These are phyloP conservation scores for Calyptommatus sinebrachiatus DNA, from an alignment of 2,113 vertebrate species.

Conservation along the genomic window DNA sequence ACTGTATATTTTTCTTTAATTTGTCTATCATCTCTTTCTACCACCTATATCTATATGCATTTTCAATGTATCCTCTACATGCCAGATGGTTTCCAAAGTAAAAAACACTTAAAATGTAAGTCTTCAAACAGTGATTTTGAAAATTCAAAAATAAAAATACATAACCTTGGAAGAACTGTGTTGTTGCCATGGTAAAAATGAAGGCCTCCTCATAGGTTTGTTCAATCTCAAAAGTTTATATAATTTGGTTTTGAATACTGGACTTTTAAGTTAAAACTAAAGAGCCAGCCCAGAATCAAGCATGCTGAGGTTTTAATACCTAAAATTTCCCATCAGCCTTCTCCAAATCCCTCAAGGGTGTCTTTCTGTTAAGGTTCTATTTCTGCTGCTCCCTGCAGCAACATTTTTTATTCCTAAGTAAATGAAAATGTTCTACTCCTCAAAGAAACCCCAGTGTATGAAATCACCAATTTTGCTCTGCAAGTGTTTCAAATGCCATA, in stretches of 20 bases:
- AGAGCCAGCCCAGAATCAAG: slow-evolving; percentile 7
- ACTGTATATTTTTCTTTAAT: too few relatives aligned
- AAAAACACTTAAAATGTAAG: slow-evolving; percentile 16
- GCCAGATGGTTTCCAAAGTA: not conserved
- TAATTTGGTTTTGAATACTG: slow-evolving; percentile 33
- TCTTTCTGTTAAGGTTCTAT: slow-evolving; percentile 38
- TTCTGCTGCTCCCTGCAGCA: slow-evolving; percentile 27
- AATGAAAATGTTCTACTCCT: slow-evolving; percentile 20
- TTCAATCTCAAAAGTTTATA: slow-evolving; percentile 18
- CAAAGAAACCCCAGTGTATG: not conserved
- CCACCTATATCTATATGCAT: not conserved
- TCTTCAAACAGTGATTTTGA: slow-evolving; percentile 8
- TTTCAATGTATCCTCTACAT: not conserved
- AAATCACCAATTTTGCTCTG: slow-evolving; percentile 12
- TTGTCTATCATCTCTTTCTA: too few relatives aligned
- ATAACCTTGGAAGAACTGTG: slow-evolving; percentile 1
- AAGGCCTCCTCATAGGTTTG: slow-evolving; percentile 7
- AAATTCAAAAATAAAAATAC: not conserved
- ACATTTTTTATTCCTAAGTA: slow-evolving; percentile 28
- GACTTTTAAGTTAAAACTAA: slow-evolving; percentile 32
- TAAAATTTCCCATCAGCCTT: slow-evolving; percentile 41
- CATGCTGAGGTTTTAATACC: slow-evolving; percentile 43
- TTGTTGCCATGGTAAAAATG: slow-evolving; percentile 32
- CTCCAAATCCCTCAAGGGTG: slow-evolving; percentile 35
- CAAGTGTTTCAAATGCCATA: slow-evolving; percentile 28